Evolutionary conservation across 2,888 invertebrate genomes (phyloP), one percentile per base, ranked within the genome.

Genomic region (Apeira syringaria): DNA sequence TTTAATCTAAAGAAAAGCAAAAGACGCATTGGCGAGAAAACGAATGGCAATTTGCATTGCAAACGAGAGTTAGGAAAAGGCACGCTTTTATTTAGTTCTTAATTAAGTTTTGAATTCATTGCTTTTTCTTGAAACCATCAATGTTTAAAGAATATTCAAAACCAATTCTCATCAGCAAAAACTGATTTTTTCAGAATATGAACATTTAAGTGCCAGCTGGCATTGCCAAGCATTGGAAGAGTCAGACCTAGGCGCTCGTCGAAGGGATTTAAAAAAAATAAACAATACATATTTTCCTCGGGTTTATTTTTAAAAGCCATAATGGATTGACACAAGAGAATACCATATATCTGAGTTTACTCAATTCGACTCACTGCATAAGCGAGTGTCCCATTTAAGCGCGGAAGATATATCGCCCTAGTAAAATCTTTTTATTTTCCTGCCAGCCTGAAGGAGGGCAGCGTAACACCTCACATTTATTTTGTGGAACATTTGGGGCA

Each of bases 391-490:
- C 59, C 64, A 63, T 63, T 66, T 55, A 52, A 63, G 61, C 51
- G 34, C 61, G 57, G 54, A 68, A 74, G 71, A 76, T 75, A 75
- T 71, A 79, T 76, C 59, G 72, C 62, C 58, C 57, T 54, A 44
- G 70, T 72, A 68, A 64, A 69, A 73, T 66, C 58, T 75, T 77
- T 56, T 75, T 77, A 69, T 68, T 71, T 63, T 64, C 59, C 57
- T 50, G 50, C 45, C 39, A 43, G 44, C 50, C 49, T 50, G 50
- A 51, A 54, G 45, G 56, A 59, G 56, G 60, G 60, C 55, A 51
- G 45, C 54, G 72, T 73, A 75, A 75, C 71, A 71, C 70, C 74
- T 72, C 73, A 73, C 74, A 73, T 78, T 79, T 79, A 74, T 77
- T 74, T 72, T 62, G 64, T 59, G 56, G 70, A 64, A 67, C 68